Percentiles rank a stretch among this genome's conserved stretches.
Evolutionary conservation across 2,797 vertebrate genomes (phyloP).

Genomic region (Hydrocynus forskahlii): DNA sequence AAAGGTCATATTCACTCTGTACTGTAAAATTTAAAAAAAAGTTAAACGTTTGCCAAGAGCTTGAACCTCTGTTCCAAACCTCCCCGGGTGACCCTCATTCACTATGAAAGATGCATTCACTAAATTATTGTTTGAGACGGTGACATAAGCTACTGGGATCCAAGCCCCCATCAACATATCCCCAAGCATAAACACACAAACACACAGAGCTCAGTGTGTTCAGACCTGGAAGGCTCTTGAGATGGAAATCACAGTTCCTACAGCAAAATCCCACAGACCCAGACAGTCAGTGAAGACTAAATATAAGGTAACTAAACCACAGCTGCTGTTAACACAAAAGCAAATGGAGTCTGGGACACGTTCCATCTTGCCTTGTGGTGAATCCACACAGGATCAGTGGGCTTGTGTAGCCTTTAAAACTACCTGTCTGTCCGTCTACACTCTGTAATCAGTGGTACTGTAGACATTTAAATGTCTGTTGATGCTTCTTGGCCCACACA

Average conservation of each 20-base stretch:
- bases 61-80: background rate
- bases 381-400: constrained; percentile 32
- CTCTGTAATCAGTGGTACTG: constrained; percentile 38
- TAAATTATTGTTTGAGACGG: constrained; percentile 34
- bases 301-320: constrained; percentile 48
- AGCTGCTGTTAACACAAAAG: constrained; percentile 45
- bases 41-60: background rate
- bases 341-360: constrained; percentile 34
- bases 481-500: constrained; percentile 24
- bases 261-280: constrained; percentile 47
- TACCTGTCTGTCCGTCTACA: constrained; percentile 40
- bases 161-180: constrained; percentile 41
- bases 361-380: constrained; percentile 52
- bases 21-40: background rate
- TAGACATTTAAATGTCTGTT: constrained; percentile 24
- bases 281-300: constrained; percentile 54
- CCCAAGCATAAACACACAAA: constrained; percentile 37
- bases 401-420: constrained; percentile 45
- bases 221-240: constrained; percentile 22
- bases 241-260: constrained; percentile 61
- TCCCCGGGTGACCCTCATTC: background rate
- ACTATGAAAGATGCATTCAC: constrained; percentile 1
- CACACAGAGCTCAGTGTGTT: constrained; percentile 40
- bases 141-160: constrained; percentile 34
- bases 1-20: background rate